These are phyloP conservation scores for Sebastes steindachneri DNA, from an alignment of 2,797 vertebrate species.

Conservation along the genomic window DNA sequence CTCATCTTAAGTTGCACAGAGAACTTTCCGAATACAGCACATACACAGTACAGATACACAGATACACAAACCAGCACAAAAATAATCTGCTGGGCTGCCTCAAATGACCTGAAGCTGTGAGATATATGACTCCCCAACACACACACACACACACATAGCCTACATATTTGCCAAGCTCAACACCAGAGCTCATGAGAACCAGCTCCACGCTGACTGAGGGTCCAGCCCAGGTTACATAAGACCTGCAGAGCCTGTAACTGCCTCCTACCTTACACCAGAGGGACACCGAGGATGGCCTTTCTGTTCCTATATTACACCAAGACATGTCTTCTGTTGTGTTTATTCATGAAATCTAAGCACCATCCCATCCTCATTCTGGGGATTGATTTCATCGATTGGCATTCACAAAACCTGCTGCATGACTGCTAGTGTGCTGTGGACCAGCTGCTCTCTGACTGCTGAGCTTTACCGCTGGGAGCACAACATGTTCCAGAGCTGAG, in stretches of 20 bases:
- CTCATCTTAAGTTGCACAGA: not conserved
- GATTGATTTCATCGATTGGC: not conserved
- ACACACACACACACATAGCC: not conserved
- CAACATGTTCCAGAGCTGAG: conserved; percentile 5
- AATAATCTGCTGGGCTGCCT: not conserved
- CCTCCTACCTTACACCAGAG: not conserved
- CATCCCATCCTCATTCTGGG: not conserved
- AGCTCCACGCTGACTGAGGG: not conserved
- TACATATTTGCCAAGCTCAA: not conserved
- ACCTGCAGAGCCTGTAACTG: conserved; percentile 18
- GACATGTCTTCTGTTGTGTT: not conserved
- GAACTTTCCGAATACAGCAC: not conserved
- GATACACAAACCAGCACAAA: not conserved
- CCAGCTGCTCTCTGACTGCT: not conserved
- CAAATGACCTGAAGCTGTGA: not conserved
- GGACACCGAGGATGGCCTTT: not conserved
- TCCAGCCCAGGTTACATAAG: conserved; percentile 44
- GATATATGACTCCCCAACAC: not conserved
- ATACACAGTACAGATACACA: not conserved
- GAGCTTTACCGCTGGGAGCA: conserved; percentile 11
- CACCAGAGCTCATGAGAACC: conserved; percentile 25
- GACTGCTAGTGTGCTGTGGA: not conserved
- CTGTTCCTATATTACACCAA: not conserved
- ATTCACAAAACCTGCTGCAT: not conserved
- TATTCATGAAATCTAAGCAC: not conserved